Conservation (phyloP, 2,888 invertebrate species). For the Incurvaria masculella region DNA sequence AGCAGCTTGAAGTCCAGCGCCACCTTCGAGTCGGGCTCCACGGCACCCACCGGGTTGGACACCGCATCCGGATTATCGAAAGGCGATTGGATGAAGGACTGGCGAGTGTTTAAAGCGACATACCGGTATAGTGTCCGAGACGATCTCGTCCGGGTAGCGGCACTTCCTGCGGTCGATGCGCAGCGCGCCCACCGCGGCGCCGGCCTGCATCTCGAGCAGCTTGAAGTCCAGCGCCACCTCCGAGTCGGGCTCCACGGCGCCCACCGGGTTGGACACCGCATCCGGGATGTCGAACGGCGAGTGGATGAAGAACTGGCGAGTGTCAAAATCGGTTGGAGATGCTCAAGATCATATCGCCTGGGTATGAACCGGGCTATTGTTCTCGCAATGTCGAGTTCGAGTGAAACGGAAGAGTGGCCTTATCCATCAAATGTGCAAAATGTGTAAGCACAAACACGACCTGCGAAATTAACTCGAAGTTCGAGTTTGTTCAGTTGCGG, state of each 20-base stretch:
- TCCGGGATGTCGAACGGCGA: constrained; percentile 53
- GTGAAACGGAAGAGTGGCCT: too few species aligned
- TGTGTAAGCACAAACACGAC: constrained; percentile 11
- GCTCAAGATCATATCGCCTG: too few species aligned
- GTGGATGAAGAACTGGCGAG: constrained; percentile 54
- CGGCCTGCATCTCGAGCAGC: constrained; percentile 43
- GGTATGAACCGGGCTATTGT: too few species aligned
- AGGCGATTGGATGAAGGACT: constrained; percentile 55
- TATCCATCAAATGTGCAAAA: too few species aligned
- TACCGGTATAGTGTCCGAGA: constrained; percentile 35
- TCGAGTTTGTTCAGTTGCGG: too few species aligned
- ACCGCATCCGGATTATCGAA: constrained; percentile 50
- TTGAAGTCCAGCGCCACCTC: constrained; percentile 43
- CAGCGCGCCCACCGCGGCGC: constrained; percentile 30
- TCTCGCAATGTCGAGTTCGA: too few species aligned
- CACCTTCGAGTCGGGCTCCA: constrained; percentile 38
- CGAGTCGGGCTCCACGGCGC: constrained; percentile 36
- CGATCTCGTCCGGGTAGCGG: constrained; percentile 45
- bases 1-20: constrained; percentile 44
- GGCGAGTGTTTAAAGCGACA: too few species aligned
- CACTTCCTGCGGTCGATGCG: constrained; percentile 39
- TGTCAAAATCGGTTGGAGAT: too few species aligned
- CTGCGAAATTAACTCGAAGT: constrained; percentile 1
- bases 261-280: constrained; percentile 42
- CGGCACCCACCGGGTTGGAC: constrained; percentile 41